These are phyloP conservation scores for Platycheirus albimanus DNA, from an alignment of 2,888 invertebrate genomes.

Conservation along the genomic window DNA sequence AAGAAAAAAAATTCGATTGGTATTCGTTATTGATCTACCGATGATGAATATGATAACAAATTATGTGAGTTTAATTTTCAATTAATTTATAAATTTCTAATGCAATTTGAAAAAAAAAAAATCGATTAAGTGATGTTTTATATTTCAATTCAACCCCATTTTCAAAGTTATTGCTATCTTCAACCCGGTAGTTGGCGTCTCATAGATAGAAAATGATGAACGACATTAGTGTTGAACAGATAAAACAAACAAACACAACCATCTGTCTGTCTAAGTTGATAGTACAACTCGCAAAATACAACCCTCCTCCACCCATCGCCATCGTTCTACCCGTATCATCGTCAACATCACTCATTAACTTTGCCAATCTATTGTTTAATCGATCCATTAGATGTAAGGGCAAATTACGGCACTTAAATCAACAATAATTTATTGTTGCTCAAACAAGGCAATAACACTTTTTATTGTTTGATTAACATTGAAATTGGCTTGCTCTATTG, in stretches of 20 bases:
- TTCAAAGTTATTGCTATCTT: not conserved
- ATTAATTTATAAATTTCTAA: too few relatives aligned
- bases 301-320: not conserved
- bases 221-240: not conserved
- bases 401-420: constrained; percentile 30
- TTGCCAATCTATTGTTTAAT: constrained; percentile 7
- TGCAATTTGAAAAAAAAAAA: too few relatives aligned
- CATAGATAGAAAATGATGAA: not conserved
- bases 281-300: too few relatives aligned
- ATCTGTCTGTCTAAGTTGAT: not conserved
- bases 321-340: not conserved
- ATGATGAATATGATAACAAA: too few relatives aligned
- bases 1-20: too few relatives aligned
- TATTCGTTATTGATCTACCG: too few relatives aligned
- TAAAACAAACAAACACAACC: not conserved
- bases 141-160: too few relatives aligned
- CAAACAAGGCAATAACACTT: constrained; percentile 33
- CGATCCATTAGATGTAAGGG: constrained; percentile 29
- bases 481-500: constrained; percentile 28
- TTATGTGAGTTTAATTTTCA: too few relatives aligned
- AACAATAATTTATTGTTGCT: constrained; percentile 30
- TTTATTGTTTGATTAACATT: constrained; percentile 30
- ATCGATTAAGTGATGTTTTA: too few relatives aligned
- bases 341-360: not conserved
- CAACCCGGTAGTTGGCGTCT: not conserved